Evolutionary conservation across 2,113 vertebrate species (phyloP), one percentile per base, ranked within the genome.

Genomic region (Proterorhinus semilunaris): DNA sequence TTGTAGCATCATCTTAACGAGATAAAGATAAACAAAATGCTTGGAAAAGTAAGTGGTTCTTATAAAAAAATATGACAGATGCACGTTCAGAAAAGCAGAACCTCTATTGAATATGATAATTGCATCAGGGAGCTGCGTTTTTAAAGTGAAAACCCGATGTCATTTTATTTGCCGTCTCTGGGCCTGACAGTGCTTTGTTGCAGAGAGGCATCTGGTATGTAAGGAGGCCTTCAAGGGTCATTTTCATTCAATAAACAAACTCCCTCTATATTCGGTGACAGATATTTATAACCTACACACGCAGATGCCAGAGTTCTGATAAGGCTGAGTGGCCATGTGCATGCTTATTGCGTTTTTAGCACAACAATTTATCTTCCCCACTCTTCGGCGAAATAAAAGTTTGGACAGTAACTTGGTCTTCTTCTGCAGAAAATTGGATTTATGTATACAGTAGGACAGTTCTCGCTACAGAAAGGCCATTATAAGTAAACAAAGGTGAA

Each of bases 341-440:
- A 77, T 83, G 71, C 65, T 72, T 81, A 80, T 79, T 76, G 72
- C 55, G 12, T 80, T 81, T 82, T 74, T 71, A 36, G 55, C 58
- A 48, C 67, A 65, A 59, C 74, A 74, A 81, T 83, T 83, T 63
- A 83, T 90, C 76, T 84, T 86, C 71, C 75, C 67, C 66, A 45
- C 55, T 48, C 42, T 65, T 67, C 69, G 69, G 73, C 55, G 59
- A 74, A 81, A 81, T 61, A 80, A 79, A 78, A 79, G 15, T 46
- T 62, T 66, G 68, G 51, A 75, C 65, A 51, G 70, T 69, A 78
- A 80, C 72, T 78, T 71, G 66, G 68, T 57, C 78, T 64, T 61
- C 62, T 57, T 61, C 62, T 57, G 44, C 55, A 78, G 80, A 76
- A 79, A 79, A 87, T 86, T 81, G 71, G 74, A 90, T 83, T 54